Percentiles rank a stretch among this genome's conserved stretches.
Evolutionary conservation across 2,113 vertebrate species (phyloP).

Genomic region (Pachycephala philippinensis): DNA sequence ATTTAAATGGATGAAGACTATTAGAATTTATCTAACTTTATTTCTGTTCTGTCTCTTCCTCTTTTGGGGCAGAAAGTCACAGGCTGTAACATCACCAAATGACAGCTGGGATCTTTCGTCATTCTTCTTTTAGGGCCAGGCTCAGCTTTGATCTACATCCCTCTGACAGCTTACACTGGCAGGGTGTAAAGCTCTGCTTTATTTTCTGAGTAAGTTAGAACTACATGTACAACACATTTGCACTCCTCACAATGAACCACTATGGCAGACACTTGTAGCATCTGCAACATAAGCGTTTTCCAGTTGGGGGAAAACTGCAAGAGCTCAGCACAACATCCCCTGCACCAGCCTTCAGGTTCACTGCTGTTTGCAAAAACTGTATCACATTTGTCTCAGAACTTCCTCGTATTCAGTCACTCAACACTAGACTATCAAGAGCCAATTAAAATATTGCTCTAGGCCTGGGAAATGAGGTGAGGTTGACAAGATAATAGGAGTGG

Average conservation of each 20-base stretch:
- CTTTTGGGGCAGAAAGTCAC: background rate
- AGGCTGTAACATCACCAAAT: background rate
- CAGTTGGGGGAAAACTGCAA: background rate
- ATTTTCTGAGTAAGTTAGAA: background rate
- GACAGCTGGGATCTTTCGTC: background rate
- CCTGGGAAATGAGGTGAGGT: constrained; percentile 60
- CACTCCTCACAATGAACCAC: background rate
- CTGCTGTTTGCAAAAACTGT: background rate
- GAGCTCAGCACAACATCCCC: background rate
- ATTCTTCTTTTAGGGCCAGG: background rate
- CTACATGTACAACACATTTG: background rate
- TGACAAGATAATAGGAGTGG: constrained; percentile 56
- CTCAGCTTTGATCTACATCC: background rate
- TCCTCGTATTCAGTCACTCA: constrained; percentile 25
- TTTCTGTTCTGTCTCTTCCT: background rate
- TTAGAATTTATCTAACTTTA: background rate
- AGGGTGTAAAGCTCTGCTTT: background rate
- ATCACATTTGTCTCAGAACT: background rate
- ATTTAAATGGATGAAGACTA: background rate
- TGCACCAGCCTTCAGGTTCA: background rate
- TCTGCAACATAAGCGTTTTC: background rate
- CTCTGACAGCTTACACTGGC: background rate
- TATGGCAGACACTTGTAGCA: background rate
- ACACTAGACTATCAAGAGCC: constrained; percentile 24
- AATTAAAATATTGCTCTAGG: constrained; percentile 59